Evolutionary conservation across 2,113 vertebrate species (phyloP).

Genomic region (Peromyscus maniculatus): DNA sequence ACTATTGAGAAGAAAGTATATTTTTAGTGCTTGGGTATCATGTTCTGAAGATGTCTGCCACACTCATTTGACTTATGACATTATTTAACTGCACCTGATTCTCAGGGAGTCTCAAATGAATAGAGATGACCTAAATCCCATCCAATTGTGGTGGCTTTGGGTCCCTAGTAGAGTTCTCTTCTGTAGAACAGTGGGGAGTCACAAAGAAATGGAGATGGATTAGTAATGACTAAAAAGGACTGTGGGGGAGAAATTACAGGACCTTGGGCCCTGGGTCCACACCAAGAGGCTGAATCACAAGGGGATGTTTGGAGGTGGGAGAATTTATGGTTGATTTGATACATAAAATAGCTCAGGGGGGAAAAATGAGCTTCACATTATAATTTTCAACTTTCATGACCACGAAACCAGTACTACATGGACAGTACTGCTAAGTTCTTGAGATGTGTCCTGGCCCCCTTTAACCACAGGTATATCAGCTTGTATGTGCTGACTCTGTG

Average conservation of each 20-base stretch:
- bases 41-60: background rate
- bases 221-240: background rate
- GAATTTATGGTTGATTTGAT: background rate
- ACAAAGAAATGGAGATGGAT: background rate
- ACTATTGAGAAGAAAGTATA: no score
- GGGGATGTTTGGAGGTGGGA: background rate
- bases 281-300: background rate
- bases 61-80: background rate
- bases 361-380: background rate
- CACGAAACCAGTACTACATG: background rate
- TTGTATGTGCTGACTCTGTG: background rate
- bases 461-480: background rate
- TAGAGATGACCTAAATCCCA: background rate
- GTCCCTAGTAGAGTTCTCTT: background rate
- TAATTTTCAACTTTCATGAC: background rate
- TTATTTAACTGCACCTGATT: background rate
- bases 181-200: no score
- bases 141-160: background rate
- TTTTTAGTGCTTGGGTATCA: no score
- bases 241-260: background rate
- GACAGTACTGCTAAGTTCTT: background rate
- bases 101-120: background rate
- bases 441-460: background rate
- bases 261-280: background rate
- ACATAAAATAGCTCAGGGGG: background rate